These are phyloP conservation scores for Amniataba percoides DNA, from an alignment of 2,797 vertebrate species.

Conservation along the genomic window DNA sequence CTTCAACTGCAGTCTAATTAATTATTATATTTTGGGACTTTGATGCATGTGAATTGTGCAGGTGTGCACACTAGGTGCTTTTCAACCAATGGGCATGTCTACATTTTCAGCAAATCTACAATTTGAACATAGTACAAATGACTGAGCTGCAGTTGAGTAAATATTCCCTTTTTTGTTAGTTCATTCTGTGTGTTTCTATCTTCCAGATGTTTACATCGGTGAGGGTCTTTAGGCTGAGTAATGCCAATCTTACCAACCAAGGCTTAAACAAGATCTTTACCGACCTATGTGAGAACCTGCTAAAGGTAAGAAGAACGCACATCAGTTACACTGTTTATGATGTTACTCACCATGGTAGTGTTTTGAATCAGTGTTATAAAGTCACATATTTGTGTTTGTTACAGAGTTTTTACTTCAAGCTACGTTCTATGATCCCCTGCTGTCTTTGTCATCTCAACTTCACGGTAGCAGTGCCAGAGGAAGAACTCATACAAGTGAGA, in stretches of 20 bases:
- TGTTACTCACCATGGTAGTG: neutral
- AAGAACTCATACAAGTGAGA: slow-evolving; percentile 95
- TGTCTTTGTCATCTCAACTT: slow-evolving; percentile 98
- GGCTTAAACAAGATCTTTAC: slow-evolving; percentile 97
- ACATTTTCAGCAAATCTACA: neutral
- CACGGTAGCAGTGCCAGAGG: slow-evolving; percentile 96
- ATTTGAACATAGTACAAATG: neutral
- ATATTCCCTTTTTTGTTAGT: neutral
- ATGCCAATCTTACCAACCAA: slow-evolving; percentile 93
- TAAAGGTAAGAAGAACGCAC: slow-evolving; percentile 88
- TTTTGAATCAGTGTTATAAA: slow-evolving; percentile 5
- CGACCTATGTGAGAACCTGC: slow-evolving; percentile 97
- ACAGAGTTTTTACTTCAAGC: slow-evolving; percentile 98
- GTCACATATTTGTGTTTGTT: slow-evolving; percentile 39
- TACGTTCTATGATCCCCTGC: slow-evolving; percentile 97
- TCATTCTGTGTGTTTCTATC: slow-evolving; percentile 34
- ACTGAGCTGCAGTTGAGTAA: neutral
- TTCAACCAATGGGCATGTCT: neutral
- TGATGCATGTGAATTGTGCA: neutral
- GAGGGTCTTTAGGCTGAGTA: slow-evolving; percentile 93
- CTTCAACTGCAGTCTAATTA: neutral
- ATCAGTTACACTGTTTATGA: neutral
- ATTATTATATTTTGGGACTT: neutral
- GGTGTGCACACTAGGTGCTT: slow-evolving; percentile 1
- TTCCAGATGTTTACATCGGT: slow-evolving; percentile 98